Conservation (phyloP, 1,140 invertebrate species). For the Drosophila orena region DNA sequence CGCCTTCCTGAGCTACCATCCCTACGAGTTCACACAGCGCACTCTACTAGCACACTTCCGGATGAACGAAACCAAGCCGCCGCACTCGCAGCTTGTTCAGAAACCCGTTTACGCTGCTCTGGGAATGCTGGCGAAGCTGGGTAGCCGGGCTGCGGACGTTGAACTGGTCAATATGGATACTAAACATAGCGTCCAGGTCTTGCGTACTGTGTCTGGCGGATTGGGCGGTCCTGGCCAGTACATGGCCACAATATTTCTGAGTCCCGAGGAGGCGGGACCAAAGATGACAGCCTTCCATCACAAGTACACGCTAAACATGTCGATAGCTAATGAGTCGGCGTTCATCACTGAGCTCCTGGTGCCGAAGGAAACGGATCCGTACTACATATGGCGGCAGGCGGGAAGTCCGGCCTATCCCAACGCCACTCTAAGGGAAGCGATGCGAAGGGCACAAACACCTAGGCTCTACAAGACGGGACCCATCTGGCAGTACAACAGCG, state of each 20-base stretch:
- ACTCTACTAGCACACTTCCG: slow-evolving; percentile 85
- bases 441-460: slow-evolving; percentile 69
- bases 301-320: slow-evolving; percentile 72
- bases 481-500: slow-evolving; percentile 74
- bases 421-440: slow-evolving; percentile 56
- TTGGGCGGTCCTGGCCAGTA: slow-evolving; percentile 50
- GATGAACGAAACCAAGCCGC: slow-evolving; percentile 85
- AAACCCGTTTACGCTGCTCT: slow-evolving; percentile 86
- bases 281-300: slow-evolving; percentile 61
- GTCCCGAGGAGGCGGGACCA: slow-evolving; percentile 67
- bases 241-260: slow-evolving; percentile 71
- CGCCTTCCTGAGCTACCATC: slow-evolving; percentile 86
- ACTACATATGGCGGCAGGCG: slow-evolving; percentile 61
- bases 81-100: slow-evolving; percentile 85
- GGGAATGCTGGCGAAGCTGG: slow-evolving; percentile 85
- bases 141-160: slow-evolving; percentile 63
- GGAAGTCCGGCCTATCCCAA: slow-evolving; percentile 74
- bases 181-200: slow-evolving; percentile 65
- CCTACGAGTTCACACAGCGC: slow-evolving; percentile 85
- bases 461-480: slow-evolving; percentile 62
- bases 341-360: slow-evolving; percentile 84
- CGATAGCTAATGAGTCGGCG: slow-evolving; percentile 72
- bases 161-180: slow-evolving; percentile 72
- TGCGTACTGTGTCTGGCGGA: slow-evolving; percentile 61
- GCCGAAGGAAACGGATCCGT: slow-evolving; percentile 74